phyloP scores from a whole-genome alignment of 1,140 invertebrate species.

The Halictus rubicundus region DNA sequence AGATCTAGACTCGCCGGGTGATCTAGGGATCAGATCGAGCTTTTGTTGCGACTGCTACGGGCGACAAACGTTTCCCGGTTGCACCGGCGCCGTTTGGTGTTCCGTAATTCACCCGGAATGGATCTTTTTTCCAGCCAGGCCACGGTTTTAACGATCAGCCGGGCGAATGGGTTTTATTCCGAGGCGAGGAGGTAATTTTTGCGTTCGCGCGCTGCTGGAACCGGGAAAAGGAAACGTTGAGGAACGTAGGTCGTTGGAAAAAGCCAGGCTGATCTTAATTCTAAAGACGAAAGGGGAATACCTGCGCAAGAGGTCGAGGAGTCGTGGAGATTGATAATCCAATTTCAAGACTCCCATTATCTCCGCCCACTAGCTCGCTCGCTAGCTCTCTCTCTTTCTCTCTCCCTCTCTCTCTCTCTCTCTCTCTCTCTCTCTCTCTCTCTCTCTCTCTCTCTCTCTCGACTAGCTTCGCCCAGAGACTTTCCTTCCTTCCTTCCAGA shows the following conservation, averaged over 20 bases:
- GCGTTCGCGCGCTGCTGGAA: not conserved
- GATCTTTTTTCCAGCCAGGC: not conserved
- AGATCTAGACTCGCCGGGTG: too few relatives aligned
- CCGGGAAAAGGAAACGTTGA: conserved; percentile 31
- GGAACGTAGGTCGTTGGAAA: conserved; percentile 21
- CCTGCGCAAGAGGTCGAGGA: conserved; percentile 53
- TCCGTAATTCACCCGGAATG: not conserved
- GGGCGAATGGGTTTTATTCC: not conserved
- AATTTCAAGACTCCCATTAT: conserved; percentile 68
- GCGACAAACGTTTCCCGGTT: not conserved
- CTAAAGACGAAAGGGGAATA: conserved; percentile 52
- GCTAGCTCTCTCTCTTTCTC: too few relatives aligned
- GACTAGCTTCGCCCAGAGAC: conserved; percentile 16
- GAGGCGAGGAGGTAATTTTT: not conserved
- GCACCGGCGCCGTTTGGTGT: not conserved
- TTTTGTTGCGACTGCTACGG: too few relatives aligned
- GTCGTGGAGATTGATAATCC: conserved; percentile 65
- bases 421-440: too few relatives aligned
- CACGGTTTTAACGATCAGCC: not conserved
- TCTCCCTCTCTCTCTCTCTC: too few relatives aligned
- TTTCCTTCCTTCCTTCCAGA: conserved; percentile 34
- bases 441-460: too few relatives aligned
- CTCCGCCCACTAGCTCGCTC: conserved; percentile 60
- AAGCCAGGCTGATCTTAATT: conserved; percentile 61
- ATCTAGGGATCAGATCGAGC: too few relatives aligned